Conservation (phyloP, 2,113 vertebrate genomes). For the Sylvilagus bachmani region DNA sequence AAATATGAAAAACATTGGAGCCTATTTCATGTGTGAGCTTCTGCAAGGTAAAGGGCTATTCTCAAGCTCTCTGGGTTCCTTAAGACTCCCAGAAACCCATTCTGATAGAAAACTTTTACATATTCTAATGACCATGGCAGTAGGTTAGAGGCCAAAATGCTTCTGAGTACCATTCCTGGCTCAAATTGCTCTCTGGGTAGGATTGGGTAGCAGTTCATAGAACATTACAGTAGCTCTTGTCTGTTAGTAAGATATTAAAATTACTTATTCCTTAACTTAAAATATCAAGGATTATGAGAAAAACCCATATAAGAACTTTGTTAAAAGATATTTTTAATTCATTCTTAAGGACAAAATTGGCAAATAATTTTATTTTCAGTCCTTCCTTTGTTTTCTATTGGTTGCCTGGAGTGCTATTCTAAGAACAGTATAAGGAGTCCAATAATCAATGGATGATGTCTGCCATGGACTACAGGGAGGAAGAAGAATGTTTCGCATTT, state of each 20-base stretch:
- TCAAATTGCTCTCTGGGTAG: not conserved
- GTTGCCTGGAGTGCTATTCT: not conserved
- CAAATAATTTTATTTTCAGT: constrained; percentile 25
- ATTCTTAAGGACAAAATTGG: constrained; percentile 15
- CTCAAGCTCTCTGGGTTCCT: not conserved
- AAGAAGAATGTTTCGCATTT: constrained; percentile 11
- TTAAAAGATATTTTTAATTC: constrained; percentile 15
- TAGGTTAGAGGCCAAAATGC: not conserved
- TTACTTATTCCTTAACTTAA: not conserved
- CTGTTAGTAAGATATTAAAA: not conserved
- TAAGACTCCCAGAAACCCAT: not conserved
- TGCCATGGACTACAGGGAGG: not conserved
- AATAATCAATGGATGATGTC: not conserved
- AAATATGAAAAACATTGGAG: not conserved
- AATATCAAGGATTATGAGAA: not conserved
- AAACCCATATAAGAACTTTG: not conserved
- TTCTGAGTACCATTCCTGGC: not conserved
- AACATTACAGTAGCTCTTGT: not conserved
- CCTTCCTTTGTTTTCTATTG: not conserved
- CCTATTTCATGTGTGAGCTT: not conserved
- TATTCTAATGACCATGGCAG: not conserved
- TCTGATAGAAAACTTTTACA: not conserved
- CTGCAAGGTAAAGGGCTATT: not conserved
- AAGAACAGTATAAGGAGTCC: not conserved
- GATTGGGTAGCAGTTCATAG: not conserved